These are phyloP conservation scores for Temnothorax rugatulus DNA, from an alignment of 2,888 invertebrate genomes.

Conservation along the genomic window DNA sequence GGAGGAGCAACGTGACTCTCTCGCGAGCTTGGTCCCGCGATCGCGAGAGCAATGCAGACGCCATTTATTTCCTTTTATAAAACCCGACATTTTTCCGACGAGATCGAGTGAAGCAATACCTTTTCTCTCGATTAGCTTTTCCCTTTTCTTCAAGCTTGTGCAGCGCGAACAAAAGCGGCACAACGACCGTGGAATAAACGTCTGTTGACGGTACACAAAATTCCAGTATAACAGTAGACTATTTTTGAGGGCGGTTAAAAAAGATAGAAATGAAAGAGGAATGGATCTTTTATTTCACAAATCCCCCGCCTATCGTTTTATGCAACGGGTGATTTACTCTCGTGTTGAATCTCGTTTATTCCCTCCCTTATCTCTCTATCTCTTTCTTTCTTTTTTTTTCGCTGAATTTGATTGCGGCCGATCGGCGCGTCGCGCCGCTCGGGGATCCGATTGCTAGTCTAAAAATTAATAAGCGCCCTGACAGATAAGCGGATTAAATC, in stretches of 20 bases:
- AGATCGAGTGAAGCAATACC: slow-evolving; percentile 57
- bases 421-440: slow-evolving; percentile 29
- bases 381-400: not conserved
- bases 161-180: slow-evolving; percentile 45
- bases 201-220: slow-evolving; percentile 35
- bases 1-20: not conserved
- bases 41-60: slow-evolving; percentile 44
- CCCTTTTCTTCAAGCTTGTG: slow-evolving; percentile 39
- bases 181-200: slow-evolving; percentile 44
- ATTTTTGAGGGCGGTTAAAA: slow-evolving; percentile 18
- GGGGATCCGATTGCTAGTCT: slow-evolving; percentile 54
- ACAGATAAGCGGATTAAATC: slow-evolving; percentile 69
- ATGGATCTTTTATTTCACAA: slow-evolving; percentile 17
- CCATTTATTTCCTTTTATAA: slow-evolving; percentile 51
- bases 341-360: slow-evolving; percentile 19
- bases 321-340: not conserved
- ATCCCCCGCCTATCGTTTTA: slow-evolving; percentile 10
- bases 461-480: slow-evolving; percentile 70
- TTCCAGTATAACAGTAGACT: slow-evolving; percentile 22
- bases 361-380: not conserved
- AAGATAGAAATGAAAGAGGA: not conserved
- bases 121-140: slow-evolving; percentile 57
- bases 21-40: slow-evolving; percentile 18
- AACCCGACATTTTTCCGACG: slow-evolving; percentile 51
- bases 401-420: slow-evolving; percentile 25